Evolutionary conservation across 2,797 vertebrate species (phyloP), one percentile per base, ranked within the genome.

Genomic region (Tinamus major): DNA sequence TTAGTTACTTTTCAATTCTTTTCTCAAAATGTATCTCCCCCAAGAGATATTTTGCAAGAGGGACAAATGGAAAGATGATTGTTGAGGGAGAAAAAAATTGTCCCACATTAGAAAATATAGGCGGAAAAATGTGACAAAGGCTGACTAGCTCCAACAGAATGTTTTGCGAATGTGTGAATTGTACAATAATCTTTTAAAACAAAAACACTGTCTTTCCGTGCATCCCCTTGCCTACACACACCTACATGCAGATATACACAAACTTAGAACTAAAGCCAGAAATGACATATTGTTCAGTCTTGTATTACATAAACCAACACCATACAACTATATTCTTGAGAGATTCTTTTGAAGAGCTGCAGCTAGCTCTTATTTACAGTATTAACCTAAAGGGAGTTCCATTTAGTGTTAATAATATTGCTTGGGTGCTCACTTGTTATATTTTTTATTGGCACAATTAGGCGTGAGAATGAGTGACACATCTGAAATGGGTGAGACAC

Each of bases 191-290:
- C 17, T 89, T 93, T 93, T 64, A 59, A 91, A 92, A 80, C 83
- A 68, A 85, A 87, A 90, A 20, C 76, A 24, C 24, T 93, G 89
- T 75, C 24, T 76, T 87, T 92, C 94, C 84, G 90, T 68, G 48
- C 86, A 68, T 71, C 18, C 59, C 70, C 42, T 86, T 90, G 90
- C 92, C 93, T 70, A 93, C 92, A 62, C 79, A 94, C 81, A 71
- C 79, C 92, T 82, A 93, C 72, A 1, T 56, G 21, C 31, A 69
- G 75, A 79, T 81, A 84, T 9, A 59, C 78, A 89, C 81, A 93
- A 78, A 58, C 31, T 49, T 49, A 3, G 4, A 74, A 33, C 29
- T 51, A 5, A 72, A 85, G 84, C 67, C 90, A 89, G 71, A 53
- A 56, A 18, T 55, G 18, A 65, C 31, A 61, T 31, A 87, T 78